phyloP scores from a whole-genome alignment of 2,113 vertebrate genomes.

The Cephalophus harveyi region DNA sequence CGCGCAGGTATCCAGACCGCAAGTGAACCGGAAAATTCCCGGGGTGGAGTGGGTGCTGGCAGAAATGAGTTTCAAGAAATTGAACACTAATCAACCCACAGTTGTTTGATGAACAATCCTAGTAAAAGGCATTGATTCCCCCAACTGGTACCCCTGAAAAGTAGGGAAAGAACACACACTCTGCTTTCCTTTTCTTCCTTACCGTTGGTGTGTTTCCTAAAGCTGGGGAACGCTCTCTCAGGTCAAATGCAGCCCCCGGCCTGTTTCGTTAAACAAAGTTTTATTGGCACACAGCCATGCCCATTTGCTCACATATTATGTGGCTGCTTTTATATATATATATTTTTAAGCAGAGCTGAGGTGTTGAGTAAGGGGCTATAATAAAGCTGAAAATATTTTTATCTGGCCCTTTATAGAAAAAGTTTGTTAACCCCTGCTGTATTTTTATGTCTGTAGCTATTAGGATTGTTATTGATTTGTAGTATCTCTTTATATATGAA shows the following conservation, averaged over 20 bases:
- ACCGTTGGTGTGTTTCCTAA: neutral
- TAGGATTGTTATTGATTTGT: neutral
- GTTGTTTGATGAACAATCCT: neutral
- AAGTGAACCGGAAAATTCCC: neutral
- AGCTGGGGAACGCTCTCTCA: neutral
- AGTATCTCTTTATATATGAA: neutral
- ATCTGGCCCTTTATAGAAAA: neutral
- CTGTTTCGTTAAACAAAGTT: neutral
- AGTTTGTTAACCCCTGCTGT: neutral
- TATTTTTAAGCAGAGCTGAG: neutral
- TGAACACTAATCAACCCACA: neutral
- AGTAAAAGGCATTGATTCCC: neutral
- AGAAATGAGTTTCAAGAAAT: neutral
- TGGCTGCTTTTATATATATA: neutral
- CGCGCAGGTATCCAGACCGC: neutral
- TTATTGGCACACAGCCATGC: neutral
- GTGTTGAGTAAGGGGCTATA: neutral
- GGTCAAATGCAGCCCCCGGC: neutral
- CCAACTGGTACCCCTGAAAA: neutral
- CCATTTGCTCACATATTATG: neutral
- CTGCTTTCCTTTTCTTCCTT: neutral
- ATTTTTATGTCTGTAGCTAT: neutral
- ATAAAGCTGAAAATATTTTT: neutral
- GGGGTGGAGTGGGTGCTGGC: neutral
- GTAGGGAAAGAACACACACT: neutral